Evolutionary conservation across 2,888 invertebrate genomes (phyloP), one percentile per base, ranked within the genome.

Genomic region (Ochropleura leucogaster): DNA sequence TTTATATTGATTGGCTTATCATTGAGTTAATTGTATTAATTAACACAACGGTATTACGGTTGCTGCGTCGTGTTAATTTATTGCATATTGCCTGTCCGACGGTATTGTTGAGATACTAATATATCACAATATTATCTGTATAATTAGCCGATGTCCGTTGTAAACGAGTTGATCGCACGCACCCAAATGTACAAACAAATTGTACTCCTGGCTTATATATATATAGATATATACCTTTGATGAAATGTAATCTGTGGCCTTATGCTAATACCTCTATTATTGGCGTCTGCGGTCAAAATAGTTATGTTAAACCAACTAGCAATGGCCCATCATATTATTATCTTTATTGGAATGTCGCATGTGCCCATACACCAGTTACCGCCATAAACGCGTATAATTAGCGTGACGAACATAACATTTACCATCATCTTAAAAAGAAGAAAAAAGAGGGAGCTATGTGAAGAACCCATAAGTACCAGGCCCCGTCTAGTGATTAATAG

Each of bases 111-210:
- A 14, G 3, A 6, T 42, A 42, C n/a, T 68, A 9, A n/a, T 69
- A 60, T 60, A n/a, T 59, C 30, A 51, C 40, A 44, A 42, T 57
- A 51, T 77, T 20, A 55, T 59, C 51, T 49, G n/a, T 57, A 14
- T 60, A 51, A 60, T 79, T 53, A 47, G 55, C 42, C 8, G 57
- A 9, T 57, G 10, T 64, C 3, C 18, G 4, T 40, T 47, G 44
- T 72, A n/a, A 72, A 30, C 3, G 46, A 40, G 79, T 64, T 64
- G 47, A 49, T 53, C 53, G n/a, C 47, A 60, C 51, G 51, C 57
- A n/a, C 9, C 3, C 16, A 2, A 12, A 8, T n/a, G 2, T 14
- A 64, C n/a, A 51, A 57, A 57, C 10, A 0, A 3, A 30, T 30
- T 30, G 30, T 30, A 30, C 30, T 30, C 30, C 30, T 30, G 1